Evolutionary conservation across 2,888 invertebrate species (phyloP).

Genomic region (Melinaea menophilus): DNA sequence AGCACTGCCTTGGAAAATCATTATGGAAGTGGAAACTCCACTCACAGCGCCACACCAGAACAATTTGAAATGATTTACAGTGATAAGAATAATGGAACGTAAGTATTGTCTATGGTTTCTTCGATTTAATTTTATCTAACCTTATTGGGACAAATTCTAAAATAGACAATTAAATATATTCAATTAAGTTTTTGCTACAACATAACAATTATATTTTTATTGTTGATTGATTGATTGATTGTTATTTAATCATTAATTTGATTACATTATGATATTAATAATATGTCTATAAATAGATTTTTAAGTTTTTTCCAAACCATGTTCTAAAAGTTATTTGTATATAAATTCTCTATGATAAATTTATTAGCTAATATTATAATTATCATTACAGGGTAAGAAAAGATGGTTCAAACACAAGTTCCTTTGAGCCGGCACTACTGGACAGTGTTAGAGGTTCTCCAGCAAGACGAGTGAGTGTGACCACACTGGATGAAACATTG

Average conservation of each 20-base stretch:
- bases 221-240: too few relatives aligned
- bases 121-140: slow-evolving; percentile 1
- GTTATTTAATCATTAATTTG: too few relatives aligned
- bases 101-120: slow-evolving; percentile 35
- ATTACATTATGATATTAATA: too few relatives aligned
- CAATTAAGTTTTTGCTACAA: too few relatives aligned
- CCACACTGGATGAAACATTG: slow-evolving; percentile 68
- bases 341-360: not conserved
- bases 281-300: too few relatives aligned
- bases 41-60: slow-evolving; percentile 78
- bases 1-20: slow-evolving; percentile 70
- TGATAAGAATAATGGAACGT: slow-evolving; percentile 67
- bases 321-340: not conserved
- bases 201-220: too few relatives aligned
- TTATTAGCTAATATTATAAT: not conserved
- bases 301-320: too few relatives aligned
- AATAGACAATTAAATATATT: too few relatives aligned
- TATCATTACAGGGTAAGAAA: slow-evolving; percentile 40
- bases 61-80: slow-evolving; percentile 81
- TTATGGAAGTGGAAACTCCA: slow-evolving; percentile 71
- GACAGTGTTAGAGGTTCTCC: slow-evolving; percentile 53
- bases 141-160: not conserved
- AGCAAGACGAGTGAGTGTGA: slow-evolving; percentile 56
- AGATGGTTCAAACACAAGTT: slow-evolving; percentile 67
- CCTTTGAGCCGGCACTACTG: slow-evolving; percentile 54